phyloP scores from a whole-genome alignment of 2,797 vertebrate genomes.

The Sebastes diaconus region DNA sequence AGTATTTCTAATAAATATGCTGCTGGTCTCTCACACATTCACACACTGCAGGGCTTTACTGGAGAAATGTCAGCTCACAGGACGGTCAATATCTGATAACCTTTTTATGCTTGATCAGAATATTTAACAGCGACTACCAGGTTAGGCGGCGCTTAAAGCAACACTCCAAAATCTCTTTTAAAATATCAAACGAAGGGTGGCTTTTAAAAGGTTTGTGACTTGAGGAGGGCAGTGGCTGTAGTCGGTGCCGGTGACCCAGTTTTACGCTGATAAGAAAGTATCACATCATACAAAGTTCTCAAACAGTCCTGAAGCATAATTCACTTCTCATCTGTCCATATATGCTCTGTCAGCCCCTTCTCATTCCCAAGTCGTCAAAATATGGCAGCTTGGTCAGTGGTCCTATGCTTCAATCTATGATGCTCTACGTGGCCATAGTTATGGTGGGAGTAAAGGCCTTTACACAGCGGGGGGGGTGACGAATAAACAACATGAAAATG shows the following conservation, averaged over 20 bases:
- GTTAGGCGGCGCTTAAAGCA: conserved; percentile 35
- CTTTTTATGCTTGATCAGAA: conserved; percentile 65
- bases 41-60: conserved; percentile 43
- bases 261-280: background rate
- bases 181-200: conserved; percentile 2
- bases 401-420: background rate
- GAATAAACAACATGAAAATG: no score
- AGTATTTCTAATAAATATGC: conserved; percentile 50
- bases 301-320: background rate
- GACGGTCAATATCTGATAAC: conserved; percentile 67
- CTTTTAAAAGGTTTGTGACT: conserved; percentile 8
- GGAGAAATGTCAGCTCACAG: conserved; percentile 68
- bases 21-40: conserved; percentile 33
- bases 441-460: background rate
- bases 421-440: background rate
- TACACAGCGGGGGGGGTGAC: background rate
- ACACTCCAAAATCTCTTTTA: conserved; percentile 5
- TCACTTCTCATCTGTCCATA: background rate
- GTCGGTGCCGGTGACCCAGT: background rate
- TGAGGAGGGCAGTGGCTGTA: background rate
- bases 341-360: background rate
- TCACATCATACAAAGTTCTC: background rate
- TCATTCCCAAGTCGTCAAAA: background rate
- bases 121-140: conserved; percentile 53
- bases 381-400: background rate